Conservation (phyloP, 2,113 vertebrate species). For the Accipiter cooperii region DNA sequence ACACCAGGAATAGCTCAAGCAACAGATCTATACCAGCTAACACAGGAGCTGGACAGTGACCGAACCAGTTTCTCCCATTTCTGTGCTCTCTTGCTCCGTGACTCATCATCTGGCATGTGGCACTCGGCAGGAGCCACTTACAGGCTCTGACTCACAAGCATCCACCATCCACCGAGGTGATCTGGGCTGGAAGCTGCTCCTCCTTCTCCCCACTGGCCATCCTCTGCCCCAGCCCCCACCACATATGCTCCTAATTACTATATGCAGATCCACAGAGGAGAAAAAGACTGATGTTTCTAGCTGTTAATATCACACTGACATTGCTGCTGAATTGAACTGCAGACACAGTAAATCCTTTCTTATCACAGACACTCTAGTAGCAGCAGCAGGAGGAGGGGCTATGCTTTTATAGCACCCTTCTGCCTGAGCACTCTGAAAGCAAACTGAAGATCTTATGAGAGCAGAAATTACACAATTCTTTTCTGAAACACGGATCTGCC, state of each 20-base stretch:
- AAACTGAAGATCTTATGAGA: neutral
- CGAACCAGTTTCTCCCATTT: neutral
- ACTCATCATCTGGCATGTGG: slow-evolving; percentile 44
- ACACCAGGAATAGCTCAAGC: neutral
- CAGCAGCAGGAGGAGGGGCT: neutral
- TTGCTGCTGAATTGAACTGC: neutral
- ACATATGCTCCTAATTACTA: neutral
- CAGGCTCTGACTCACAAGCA: slow-evolving; percentile 1
- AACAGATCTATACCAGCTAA: neutral
- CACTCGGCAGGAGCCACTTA: neutral
- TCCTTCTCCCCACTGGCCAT: neutral
- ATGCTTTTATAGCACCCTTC: neutral
- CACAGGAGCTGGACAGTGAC: neutral
- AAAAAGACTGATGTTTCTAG: neutral
- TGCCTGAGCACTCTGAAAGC: neutral
- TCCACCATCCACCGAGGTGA: neutral
- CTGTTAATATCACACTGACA: neutral
- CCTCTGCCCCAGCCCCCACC: neutral
- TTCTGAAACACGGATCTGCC: neutral
- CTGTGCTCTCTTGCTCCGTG: slow-evolving; percentile 33
- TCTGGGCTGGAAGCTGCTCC: neutral
- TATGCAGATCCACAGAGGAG: neutral
- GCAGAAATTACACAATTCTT: neutral
- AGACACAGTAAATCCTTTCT: neutral
- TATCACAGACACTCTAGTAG: neutral